Base-by-base conservation (phyloP, 2,797 vertebrate genomes). In the Sternotherus odoratus region DNA sequence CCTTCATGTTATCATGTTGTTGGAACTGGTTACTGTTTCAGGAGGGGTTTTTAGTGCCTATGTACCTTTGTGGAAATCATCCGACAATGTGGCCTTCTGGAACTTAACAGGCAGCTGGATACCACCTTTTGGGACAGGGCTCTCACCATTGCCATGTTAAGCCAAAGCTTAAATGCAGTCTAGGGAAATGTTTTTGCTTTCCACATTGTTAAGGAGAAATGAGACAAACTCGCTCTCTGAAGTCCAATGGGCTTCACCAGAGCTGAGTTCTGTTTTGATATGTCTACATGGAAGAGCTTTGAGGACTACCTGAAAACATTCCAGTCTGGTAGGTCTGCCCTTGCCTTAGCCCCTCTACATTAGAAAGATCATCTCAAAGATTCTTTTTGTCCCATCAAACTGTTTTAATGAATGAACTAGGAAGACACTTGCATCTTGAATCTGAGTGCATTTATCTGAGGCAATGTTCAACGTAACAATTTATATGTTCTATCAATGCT, bases 11-110 rank as follows among this genome's bases (percentile, higher is more conserved):
- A 49, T 51, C 89, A 43, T 1, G 0, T 56, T 17, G 53, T 78
- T 60, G 66, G 90, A 94, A 77, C 79, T 11, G 54, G 87, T 84
- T 91, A 56, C 21, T 24, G 39, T 54, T 28, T 0, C 4, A 12
- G 2, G 6, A 1, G 2, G 46, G 10, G 24, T 28, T 84, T 16
- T 2, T 3, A 24, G 19, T 0, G 43, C 0, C 0, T 11, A 0
- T 74, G 19, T 39, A 57, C 17, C 72, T 82, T 54, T 0, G 0
- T 0, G 88, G 81, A 46, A 84, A 57, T 30, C 1, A 3, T 10
- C 69, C 0, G 46, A 75, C 63, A 75, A 4, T 81, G n/a, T 46
- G 63, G 4, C 39, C 60, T 83, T 30, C 36, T 49, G 60, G 78
- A 16, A 82, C 26, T 19, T 12, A 17, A 46, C 79, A 10, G 72